phyloP scores from a whole-genome alignment of 2,888 invertebrate species.

The Metellina segmentata region DNA sequence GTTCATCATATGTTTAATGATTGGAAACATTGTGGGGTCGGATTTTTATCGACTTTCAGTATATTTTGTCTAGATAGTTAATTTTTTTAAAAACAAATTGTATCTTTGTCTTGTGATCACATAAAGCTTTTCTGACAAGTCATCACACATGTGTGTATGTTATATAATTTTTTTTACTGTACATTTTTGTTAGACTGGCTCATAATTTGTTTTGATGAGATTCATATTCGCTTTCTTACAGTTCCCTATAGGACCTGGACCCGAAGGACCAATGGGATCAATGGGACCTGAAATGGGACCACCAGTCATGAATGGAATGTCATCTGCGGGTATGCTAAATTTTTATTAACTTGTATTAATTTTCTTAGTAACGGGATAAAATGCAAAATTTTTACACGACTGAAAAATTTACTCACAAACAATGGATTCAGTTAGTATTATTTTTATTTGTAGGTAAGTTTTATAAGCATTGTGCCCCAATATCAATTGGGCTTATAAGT shows the following conservation, averaged over 20 bases:
- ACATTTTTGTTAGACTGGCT: not conserved
- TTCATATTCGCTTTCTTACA: conserved; percentile 78
- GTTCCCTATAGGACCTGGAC: conserved; percentile 88
- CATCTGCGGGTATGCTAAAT: conserved; percentile 68
- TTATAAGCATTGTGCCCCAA: no score
- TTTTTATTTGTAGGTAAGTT: no score
- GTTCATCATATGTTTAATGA: no score
- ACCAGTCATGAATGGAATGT: conserved; percentile 90
- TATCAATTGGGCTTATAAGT: no score
- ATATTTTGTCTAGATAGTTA: no score
- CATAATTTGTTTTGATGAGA: not conserved
- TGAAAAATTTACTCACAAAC: no score
- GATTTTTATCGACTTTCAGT: not conserved
- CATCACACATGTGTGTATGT: not conserved
- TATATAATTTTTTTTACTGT: not conserved
- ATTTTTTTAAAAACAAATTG: no score
- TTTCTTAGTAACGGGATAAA: no score
- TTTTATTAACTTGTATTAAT: no score
- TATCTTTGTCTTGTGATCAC: not conserved
- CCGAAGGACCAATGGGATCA: conserved; percentile 89
- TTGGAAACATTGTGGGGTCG: not conserved
- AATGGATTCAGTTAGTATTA: no score
- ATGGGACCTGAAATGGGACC: conserved; percentile 91
- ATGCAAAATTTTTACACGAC: no score
- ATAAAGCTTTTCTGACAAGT: not conserved